Evolutionary conservation across 2,797 vertebrate genomes (phyloP), one percentile per base, ranked within the genome.

Genomic region (Otolemur crassicaudatus): DNA sequence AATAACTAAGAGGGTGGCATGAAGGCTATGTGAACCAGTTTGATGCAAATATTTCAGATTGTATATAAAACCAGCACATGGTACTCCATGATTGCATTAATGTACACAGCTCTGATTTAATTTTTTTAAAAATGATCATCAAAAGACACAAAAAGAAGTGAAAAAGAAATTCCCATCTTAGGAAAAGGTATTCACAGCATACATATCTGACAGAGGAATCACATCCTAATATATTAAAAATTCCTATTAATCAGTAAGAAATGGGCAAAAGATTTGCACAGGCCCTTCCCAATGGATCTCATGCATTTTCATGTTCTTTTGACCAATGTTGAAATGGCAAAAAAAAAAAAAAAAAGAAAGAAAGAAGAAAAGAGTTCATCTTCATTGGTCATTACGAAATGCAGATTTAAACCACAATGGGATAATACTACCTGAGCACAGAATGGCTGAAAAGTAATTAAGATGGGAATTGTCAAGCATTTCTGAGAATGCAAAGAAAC

Each of bases 311-410:
- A 60, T 27, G n/a, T 37, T 75, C 3, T 63, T 63, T 53, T 23
- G 14, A 72, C 53, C 60, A n/a, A 27, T 70, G 11, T 3, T 3
- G 43, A 60, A 73, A 49, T 63, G 34, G 23, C 3, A 17, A 72
- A 92, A 81, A 92, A 17, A 65, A 8, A 82, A 92, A 81, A 92
- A 17, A 70, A 7, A 81, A 72, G 27, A 92, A 81, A 92, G 20
- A 70, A 7, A 81, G 67, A 31, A 20, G 27, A 72, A 53, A 84
- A 88, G 19, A 60, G n/a, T 61, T 85, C 19, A 37, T 70, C 23
- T 90, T 76, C 11, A 25, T 46, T 85, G 58, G 12, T 61, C 23
- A 53, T 53, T 14, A 10, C 29, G 29, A 88, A 94, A 82, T 34
- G 17, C 31, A 93, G 5, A 70, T 81, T 76, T 77, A 67, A 82